These are phyloP conservation scores for Lepidothrix coronata DNA, from an alignment of 2,113 vertebrate species.

Conservation along the genomic window DNA sequence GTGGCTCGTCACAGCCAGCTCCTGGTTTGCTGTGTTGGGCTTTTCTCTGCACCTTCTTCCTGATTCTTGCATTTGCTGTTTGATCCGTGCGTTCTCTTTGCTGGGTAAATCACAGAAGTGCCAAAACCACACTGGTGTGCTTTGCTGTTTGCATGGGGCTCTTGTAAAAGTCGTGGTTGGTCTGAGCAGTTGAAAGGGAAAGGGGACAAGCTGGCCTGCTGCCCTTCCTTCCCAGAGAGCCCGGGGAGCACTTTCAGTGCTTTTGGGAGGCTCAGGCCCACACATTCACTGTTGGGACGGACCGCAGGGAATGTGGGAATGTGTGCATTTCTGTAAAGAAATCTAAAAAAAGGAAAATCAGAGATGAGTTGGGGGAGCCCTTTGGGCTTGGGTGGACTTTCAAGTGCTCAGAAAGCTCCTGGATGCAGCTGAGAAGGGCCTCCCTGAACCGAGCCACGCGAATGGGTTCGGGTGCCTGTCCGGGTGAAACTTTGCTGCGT, in stretches of 20 bases:
- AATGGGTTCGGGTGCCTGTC: neutral
- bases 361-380: neutral
- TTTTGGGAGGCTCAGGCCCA: neutral
- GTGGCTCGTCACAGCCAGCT: neutral
- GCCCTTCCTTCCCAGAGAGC: neutral
- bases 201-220: neutral
- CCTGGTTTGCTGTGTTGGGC: neutral
- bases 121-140: neutral
- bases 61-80: neutral
- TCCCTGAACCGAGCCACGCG: fast-evolving
- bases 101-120: neutral
- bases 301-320: neutral
- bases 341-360: neutral
- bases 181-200: neutral
- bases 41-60: neutral
- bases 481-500: neutral
- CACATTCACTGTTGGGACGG: fast-evolving
- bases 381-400: neutral
- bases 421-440: neutral
- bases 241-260: neutral
- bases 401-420: neutral
- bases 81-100: neutral
- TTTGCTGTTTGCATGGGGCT: neutral
- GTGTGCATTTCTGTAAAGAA: neutral
- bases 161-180: fast-evolving